These are phyloP conservation scores for Falco berigora DNA, from an alignment of 2,797 vertebrate genomes.

Conservation along the genomic window DNA sequence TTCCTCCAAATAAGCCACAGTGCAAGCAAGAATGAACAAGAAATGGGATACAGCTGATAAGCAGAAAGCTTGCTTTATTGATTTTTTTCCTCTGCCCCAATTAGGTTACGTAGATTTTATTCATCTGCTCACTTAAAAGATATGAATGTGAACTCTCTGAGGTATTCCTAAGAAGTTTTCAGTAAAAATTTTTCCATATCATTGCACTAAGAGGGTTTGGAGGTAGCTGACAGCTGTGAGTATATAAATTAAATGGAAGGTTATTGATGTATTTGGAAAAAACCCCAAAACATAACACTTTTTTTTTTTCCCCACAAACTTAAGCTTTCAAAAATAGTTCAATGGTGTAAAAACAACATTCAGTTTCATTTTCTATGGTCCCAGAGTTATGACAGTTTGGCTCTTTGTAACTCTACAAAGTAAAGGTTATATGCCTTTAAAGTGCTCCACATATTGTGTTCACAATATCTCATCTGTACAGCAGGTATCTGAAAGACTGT, in stretches of 20 bases:
- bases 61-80: constrained; percentile 55
- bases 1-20: constrained; percentile 9
- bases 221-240: constrained; percentile 28
- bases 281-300: not conserved
- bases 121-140: constrained; percentile 55
- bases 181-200: constrained; percentile 54
- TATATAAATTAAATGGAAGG: constrained; percentile 59
- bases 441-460: not conserved
- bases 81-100: constrained; percentile 42
- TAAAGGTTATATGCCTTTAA: not conserved
- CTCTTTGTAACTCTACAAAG: not conserved
- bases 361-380: not conserved
- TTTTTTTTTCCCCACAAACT: not conserved
- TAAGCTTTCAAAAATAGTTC: not conserved
- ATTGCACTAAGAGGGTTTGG: constrained; percentile 54
- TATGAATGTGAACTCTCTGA: constrained; percentile 62
- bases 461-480: not conserved
- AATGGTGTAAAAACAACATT: not conserved
- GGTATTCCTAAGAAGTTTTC: constrained; percentile 64
- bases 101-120: constrained; percentile 61
- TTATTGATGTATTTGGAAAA: constrained; percentile 32
- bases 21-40: constrained; percentile 33
- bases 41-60: constrained; percentile 29
- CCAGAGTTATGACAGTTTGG: not conserved
- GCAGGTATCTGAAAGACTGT: not conserved